phyloP scores from a whole-genome alignment of 2,797 vertebrate genomes.

The Chelon labrosus region DNA sequence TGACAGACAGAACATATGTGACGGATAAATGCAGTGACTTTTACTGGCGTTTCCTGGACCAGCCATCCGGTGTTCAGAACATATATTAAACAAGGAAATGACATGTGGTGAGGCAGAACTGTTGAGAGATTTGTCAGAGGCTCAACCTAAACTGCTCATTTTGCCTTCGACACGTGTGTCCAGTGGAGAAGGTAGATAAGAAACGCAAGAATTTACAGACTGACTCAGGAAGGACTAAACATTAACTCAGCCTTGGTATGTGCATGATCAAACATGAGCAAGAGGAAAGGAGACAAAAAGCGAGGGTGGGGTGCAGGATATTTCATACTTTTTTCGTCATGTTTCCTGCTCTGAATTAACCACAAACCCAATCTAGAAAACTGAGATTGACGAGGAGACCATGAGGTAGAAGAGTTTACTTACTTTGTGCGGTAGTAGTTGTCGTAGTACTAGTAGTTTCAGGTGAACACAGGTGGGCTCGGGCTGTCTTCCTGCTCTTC shows the following conservation, averaged over 20 bases:
- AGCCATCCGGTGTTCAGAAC: conserved; percentile 11
- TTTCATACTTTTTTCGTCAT: conserved; percentile 14
- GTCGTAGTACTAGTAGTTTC: conserved; percentile 12
- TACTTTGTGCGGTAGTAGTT: conserved; percentile 60
- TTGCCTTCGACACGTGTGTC: neutral
- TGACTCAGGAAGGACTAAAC: conserved; percentile 7
- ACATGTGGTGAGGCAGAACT: conserved; percentile 23
- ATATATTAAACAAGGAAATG: conserved; percentile 17
- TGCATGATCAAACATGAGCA: conserved; percentile 23
- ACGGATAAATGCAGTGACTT: conserved; percentile 6
- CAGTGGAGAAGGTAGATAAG: conserved; percentile 34
- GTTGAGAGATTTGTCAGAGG: conserved; percentile 27
- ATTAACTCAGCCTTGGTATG: conserved; percentile 28
- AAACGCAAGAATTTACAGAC: conserved; percentile 23
- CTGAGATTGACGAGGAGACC: conserved; percentile 9
- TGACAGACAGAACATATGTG: conserved; percentile 15
- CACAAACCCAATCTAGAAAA: conserved; percentile 28
- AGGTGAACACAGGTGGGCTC: conserved; percentile 60
- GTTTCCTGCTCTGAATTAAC: conserved; percentile 34
- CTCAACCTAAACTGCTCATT: neutral
- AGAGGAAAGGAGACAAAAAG: neutral
- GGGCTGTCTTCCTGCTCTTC: conserved; percentile 27
- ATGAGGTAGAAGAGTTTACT: conserved; percentile 46
- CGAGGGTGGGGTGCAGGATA: conserved; percentile 39
- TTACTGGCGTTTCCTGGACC: conserved; percentile 7